These are phyloP conservation scores for Caenorhabditis becei DNA, from an alignment of 2,888 invertebrate species.

Conservation along the genomic window DNA sequence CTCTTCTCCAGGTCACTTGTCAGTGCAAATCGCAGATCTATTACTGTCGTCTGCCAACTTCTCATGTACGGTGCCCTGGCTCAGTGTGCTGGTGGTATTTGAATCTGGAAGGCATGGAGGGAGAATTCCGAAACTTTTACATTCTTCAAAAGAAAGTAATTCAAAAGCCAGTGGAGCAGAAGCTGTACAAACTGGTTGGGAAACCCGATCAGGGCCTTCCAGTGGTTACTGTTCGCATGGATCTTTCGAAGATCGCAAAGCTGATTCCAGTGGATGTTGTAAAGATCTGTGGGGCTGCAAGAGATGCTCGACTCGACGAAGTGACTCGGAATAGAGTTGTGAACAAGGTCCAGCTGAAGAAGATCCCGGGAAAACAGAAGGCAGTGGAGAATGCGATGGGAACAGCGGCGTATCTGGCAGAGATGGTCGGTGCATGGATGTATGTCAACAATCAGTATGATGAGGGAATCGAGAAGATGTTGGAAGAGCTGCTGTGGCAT, in stretches of 20 bases:
- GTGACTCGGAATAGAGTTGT: constrained; percentile 11
- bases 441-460: constrained; percentile 27
- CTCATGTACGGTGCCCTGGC: no score
- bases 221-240: not conserved
- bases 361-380: no score
- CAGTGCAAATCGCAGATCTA: constrained; percentile 24
- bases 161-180: constrained; percentile 10
- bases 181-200: not conserved
- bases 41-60: constrained; percentile 18
- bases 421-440: constrained; percentile 45
- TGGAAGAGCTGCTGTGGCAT: constrained; percentile 32
- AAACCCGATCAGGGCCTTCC: constrained; percentile 10
- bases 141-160: no score
- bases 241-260: constrained; percentile 4
- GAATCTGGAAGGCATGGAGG: no score
- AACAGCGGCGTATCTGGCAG: constrained; percentile 30
- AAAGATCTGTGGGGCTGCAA: constrained; percentile 31
- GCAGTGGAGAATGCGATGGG: constrained; percentile 28
- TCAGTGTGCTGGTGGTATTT: no score
- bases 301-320: constrained; percentile 29
- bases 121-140: no score
- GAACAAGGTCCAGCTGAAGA: no score
- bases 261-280: constrained; percentile 25
- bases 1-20: constrained; percentile 38
- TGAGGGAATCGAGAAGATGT: constrained; percentile 3